phyloP scores from a whole-genome alignment of 2,888 invertebrate species.

The Hirtodrosophila trivittata region DNA sequence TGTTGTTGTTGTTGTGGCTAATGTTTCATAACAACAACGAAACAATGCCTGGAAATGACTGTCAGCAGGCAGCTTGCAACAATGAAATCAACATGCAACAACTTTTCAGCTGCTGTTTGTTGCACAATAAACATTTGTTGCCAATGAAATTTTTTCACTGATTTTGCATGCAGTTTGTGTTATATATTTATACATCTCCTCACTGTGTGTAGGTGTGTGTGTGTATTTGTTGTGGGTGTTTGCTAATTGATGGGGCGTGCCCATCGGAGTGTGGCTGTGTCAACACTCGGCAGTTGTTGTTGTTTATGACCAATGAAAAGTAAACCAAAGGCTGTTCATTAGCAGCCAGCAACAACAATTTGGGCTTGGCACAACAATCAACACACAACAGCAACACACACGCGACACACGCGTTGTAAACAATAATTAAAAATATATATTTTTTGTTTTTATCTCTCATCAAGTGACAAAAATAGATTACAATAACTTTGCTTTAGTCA shows the following conservation, averaged over 20 bases:
- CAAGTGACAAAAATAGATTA: not conserved
- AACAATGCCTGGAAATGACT: slow-evolving; percentile 79
- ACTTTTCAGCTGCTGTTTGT: slow-evolving; percentile 35
- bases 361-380: slow-evolving; percentile 5
- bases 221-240: slow-evolving; percentile 15
- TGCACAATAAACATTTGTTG: slow-evolving; percentile 39
- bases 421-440: slow-evolving; percentile 14
- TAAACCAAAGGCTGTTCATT: slow-evolving; percentile 35
- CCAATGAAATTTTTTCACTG: slow-evolving; percentile 21
- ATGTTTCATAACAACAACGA: slow-evolving; percentile 77
- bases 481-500: slow-evolving; percentile 31
- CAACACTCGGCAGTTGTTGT: slow-evolving; percentile 62
- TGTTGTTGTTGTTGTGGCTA: slow-evolving; percentile 56
- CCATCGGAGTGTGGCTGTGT: slow-evolving; percentile 49
- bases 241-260: slow-evolving; percentile 70
- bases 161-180: not conserved
- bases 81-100: slow-evolving; percentile 37
- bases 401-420: slow-evolving; percentile 32
- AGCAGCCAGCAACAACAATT: slow-evolving; percentile 22
- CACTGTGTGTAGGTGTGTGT: not conserved
- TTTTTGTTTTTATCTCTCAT: not conserved
- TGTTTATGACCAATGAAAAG: slow-evolving; percentile 40
- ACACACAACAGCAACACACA: slow-evolving; percentile 4
- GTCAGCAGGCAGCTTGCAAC: slow-evolving; percentile 49
- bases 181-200: not conserved